Evolutionary conservation across 2,888 invertebrate genomes (phyloP).

Genomic region (Ypsolopha scabrella): DNA sequence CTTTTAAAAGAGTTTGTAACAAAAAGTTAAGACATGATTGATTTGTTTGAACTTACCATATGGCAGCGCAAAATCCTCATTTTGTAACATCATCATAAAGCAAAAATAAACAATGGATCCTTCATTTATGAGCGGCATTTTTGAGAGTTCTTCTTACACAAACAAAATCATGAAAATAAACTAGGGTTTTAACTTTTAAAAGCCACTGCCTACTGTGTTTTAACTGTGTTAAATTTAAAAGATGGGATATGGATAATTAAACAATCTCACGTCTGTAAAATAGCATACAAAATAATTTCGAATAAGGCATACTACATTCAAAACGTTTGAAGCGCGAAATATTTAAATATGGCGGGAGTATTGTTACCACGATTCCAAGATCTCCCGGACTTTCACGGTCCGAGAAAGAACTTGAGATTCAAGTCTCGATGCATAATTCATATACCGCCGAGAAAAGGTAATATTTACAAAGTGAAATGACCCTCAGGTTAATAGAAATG

Average conservation of each 20-base stretch:
- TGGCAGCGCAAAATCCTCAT: constrained; percentile 5
- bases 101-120: constrained; percentile 1
- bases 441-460: constrained; percentile 26
- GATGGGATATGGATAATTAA: too few relatives aligned
- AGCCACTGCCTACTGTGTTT: neutral
- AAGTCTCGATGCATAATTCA: constrained; percentile 38
- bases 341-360: constrained; percentile 1
- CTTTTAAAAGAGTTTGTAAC: neutral
- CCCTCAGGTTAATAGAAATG: constrained; percentile 52
- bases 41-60: constrained; percentile 4
- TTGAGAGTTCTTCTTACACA: constrained; percentile 6
- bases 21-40: neutral
- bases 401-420: neutral
- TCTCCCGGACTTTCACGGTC: neutral
- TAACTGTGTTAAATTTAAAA: too few relatives aligned
- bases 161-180: constrained; percentile 8
- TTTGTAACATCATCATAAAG: constrained; percentile 5
- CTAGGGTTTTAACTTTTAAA: neutral
- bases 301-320: constrained; percentile 22
- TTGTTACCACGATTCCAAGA: neutral
- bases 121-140: constrained; percentile 6
- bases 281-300: too few relatives aligned
- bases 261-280: too few relatives aligned
- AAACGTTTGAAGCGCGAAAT: constrained; percentile 17
- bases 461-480: constrained; percentile 39